These are phyloP conservation scores for Mustelus asterias DNA, from an alignment of 2,113 vertebrate species.

Conservation along the genomic window DNA sequence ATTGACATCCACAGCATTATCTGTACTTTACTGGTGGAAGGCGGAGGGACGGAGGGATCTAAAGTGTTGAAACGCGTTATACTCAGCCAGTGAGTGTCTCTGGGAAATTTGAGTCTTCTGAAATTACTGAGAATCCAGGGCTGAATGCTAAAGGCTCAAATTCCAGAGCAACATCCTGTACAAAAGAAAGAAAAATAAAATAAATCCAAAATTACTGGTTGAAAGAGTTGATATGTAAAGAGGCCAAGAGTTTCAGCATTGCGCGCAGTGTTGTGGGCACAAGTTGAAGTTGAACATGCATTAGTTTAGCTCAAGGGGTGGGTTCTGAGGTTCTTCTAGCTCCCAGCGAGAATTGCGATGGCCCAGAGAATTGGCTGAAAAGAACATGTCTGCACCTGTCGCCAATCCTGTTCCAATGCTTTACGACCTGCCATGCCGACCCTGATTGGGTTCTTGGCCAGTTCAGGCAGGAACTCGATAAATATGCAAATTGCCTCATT, in stretches of 20 bases:
- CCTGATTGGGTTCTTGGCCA: no score
- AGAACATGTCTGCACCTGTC: no score
- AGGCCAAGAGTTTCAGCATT: neutral
- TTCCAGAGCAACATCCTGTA: rapidly evolving
- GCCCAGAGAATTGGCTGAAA: no score
- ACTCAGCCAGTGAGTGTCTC: neutral
- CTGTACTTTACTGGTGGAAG: neutral
- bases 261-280: neutral
- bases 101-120: neutral
- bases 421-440: no score
- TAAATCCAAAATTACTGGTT: neutral
- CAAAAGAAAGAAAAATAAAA: neutral
- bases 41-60: neutral
- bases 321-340: no score
- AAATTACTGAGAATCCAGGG: neutral
- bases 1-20: neutral
- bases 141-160: neutral
- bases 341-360: no score
- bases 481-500: no score
- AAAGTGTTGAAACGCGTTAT: neutral
- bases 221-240: neutral
- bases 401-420: no score
- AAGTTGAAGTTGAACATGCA: no score
- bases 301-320: no score
- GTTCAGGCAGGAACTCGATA: no score